phyloP scores from a whole-genome alignment of 2,113 vertebrate genomes.

The Pseudorasbora parva region DNA sequence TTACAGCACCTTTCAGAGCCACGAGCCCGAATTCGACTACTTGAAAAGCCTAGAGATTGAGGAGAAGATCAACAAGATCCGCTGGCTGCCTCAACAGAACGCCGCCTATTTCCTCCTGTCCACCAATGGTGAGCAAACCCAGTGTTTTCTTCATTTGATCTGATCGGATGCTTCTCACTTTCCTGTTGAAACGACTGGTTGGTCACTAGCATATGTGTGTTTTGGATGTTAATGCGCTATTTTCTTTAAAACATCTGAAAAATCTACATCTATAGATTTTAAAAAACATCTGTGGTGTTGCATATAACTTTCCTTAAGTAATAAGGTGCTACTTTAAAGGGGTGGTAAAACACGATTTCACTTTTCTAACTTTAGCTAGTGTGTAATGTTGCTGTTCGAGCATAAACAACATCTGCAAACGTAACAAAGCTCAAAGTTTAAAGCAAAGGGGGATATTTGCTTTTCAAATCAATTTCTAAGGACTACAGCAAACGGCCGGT shows the following conservation, averaged over 20 bases:
- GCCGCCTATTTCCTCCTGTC: slow-evolving; percentile 90
- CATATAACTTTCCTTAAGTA: background rate
- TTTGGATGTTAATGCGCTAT: background rate
- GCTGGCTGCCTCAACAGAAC: slow-evolving; percentile 91
- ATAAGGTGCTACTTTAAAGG: background rate
- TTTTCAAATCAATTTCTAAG: no score
- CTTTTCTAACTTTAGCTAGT: no score
- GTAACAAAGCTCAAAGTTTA: no score
- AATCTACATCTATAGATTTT: no score
- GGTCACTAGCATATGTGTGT: background rate
- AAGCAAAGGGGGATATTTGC: no score
- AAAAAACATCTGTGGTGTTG: no score
- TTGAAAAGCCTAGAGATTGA: slow-evolving; percentile 92
- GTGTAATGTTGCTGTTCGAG: no score
- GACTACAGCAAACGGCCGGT: no score
- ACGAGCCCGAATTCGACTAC: slow-evolving; percentile 93
- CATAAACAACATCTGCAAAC: no score
- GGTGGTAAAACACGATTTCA: no score
- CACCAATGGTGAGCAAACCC: slow-evolving; percentile 80
- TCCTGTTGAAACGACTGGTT: background rate
- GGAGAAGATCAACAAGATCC: slow-evolving; percentile 93
- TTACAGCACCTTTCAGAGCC: slow-evolving; percentile 96
- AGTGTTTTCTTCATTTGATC: background rate
- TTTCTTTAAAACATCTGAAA: background rate
- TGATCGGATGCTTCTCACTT: background rate